Evolutionary conservation across 2,888 invertebrate species (phyloP).

Genomic region (Empis livida): DNA sequence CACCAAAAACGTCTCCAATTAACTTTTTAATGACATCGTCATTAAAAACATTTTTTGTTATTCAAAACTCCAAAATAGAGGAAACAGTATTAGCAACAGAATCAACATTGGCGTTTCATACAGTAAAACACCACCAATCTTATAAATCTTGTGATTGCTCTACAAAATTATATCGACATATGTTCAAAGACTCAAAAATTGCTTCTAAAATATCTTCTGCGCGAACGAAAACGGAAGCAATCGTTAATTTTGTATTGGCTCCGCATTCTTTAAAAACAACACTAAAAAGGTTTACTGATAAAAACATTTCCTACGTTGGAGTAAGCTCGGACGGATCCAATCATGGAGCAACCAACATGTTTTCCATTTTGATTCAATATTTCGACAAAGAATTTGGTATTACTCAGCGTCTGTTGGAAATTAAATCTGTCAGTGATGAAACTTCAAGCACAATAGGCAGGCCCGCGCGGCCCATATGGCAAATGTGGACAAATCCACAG

Average conservation of each 20-base stretch:
- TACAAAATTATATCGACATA: not conserved
- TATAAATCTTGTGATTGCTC: not conserved
- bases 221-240: not conserved
- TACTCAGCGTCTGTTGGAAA: not conserved
- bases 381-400: not conserved
- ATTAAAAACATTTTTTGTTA: too few species aligned
- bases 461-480: too few species aligned
- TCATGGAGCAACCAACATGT: not conserved
- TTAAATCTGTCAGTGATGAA: not conserved
- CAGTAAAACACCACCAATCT: not conserved
- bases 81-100: not conserved
- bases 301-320: not conserved
- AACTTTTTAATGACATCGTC: too few species aligned
- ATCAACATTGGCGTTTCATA: constrained; percentile 1
- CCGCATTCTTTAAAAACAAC: not conserved
- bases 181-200: constrained; percentile 4
- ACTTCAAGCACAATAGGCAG: not conserved
- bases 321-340: not conserved
- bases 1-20: not conserved
- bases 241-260: not conserved
- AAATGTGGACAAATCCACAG: too few species aligned
- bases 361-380: not conserved
- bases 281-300: not conserved
- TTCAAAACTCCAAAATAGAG: not conserved
- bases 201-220: constrained; percentile 8